Percentiles rank a stretch among this genome's conserved stretches.
phyloP scores from a whole-genome alignment of 2,888 invertebrate species.

The Temnothorax ravouxi region DNA sequence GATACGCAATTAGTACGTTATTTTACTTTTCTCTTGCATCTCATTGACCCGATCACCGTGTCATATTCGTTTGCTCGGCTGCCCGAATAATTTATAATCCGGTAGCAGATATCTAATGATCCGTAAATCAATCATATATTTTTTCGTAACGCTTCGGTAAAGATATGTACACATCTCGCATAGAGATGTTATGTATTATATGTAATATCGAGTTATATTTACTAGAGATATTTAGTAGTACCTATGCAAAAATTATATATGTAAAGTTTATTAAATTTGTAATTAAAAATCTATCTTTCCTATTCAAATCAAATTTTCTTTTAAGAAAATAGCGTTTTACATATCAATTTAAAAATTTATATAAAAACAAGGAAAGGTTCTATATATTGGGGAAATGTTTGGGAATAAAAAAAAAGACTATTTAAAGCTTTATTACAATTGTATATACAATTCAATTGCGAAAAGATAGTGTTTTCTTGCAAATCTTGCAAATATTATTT shows the following conservation, averaged over 20 bases:
- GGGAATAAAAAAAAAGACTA: not conserved
- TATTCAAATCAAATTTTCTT: not conserved
- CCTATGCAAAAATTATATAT: not conserved
- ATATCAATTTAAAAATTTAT: not conserved
- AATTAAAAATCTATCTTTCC: not conserved
- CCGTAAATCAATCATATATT: not conserved
- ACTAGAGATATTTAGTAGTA: not conserved
- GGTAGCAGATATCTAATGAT: not conserved
- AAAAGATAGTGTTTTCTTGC: not conserved
- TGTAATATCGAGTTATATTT: not conserved
- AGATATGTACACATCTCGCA: not conserved
- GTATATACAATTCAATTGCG: not conserved
- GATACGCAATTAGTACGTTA: not conserved
- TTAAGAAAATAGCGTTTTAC: not conserved
- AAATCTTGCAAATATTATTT: not conserved
- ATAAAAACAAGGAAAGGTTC: not conserved
- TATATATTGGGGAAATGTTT: not conserved
- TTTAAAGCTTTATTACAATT: not conserved
- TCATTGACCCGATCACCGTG: not conserved
- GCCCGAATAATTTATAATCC: constrained; percentile 1
- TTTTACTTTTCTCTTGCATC: constrained; percentile 28
- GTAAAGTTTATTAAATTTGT: not conserved
- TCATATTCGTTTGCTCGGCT: not conserved
- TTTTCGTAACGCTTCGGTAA: not conserved
- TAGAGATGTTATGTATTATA: not conserved